phyloP scores from a whole-genome alignment of 2,797 vertebrate species.

The Sebastes itinus region DNA sequence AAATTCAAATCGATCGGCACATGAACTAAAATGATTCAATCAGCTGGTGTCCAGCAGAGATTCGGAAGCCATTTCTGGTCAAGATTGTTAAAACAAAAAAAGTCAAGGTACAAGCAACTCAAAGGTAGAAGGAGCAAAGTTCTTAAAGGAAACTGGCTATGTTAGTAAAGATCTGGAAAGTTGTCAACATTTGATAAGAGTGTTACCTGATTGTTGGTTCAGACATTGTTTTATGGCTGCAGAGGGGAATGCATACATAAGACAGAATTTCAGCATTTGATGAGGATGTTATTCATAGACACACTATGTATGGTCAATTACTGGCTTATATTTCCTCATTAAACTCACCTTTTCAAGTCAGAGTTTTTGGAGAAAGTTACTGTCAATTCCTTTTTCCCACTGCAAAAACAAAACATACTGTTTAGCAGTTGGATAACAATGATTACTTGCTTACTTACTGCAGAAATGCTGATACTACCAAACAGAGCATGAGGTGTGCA shows the following conservation, averaged over 20 bases:
- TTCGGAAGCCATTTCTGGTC: not conserved
- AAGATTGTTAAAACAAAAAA: not conserved
- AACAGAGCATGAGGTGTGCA: not conserved
- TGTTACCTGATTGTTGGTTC: conserved; percentile 57
- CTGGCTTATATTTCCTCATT: not conserved
- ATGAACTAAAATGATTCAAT: not conserved
- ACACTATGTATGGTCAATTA: not conserved
- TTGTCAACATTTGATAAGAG: not conserved
- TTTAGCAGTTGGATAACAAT: not conserved
- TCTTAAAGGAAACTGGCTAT: conserved; percentile 5
- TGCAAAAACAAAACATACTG: conserved; percentile 41
- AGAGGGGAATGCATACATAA: not conserved
- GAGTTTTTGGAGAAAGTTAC: conserved; percentile 60
- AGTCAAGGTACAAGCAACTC: not conserved
- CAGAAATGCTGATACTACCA: not conserved
- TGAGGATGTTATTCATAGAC: not conserved
- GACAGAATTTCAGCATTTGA: not conserved
- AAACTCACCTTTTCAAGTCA: conserved; percentile 58
- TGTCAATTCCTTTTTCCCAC: conserved; percentile 67
- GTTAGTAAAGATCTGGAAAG: not conserved
- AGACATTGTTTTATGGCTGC: conserved; percentile 33
- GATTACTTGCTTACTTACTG: not conserved
- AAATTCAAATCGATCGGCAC: not conserved
- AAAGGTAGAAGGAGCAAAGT: conserved; percentile 10
- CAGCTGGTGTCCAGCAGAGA: not conserved